Conservation (phyloP, 64 coral and sea anemone species). For the Pocillopora verrucosa region DNA sequence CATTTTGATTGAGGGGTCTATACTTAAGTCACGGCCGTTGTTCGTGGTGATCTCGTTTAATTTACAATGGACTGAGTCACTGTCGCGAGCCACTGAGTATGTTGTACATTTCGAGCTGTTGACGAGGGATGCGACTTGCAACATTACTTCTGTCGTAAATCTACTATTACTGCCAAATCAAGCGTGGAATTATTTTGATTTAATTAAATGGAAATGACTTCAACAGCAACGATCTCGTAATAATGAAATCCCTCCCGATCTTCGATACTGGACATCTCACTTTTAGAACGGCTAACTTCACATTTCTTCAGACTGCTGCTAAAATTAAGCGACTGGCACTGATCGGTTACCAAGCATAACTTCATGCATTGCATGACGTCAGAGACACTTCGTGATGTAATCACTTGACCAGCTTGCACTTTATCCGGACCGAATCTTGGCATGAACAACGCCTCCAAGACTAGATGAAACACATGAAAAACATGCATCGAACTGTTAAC, state of each 20-base stretch:
- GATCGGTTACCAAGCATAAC: neutral
- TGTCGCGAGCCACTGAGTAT: no score
- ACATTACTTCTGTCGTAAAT: no score
- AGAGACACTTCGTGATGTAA: neutral
- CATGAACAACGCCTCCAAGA: neutral
- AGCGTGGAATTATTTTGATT: neutral
- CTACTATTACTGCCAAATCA: no score
- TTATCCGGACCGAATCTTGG: neutral
- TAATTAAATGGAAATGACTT: neutral
- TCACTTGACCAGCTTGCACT: neutral
- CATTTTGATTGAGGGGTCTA: no score
- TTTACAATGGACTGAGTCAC: no score
- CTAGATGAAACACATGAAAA: neutral
- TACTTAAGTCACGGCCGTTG: no score
- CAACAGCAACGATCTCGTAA: neutral
- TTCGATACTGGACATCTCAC: neutral
- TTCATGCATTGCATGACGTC: constrained; percentile 10
- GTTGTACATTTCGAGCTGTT: no score
- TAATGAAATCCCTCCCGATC: neutral
- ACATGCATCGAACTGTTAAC: neutral
- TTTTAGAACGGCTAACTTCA: neutral
- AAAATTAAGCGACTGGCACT: constrained; percentile 22
- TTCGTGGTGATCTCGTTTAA: no score
- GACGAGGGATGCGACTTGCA: no score
- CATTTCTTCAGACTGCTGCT: neutral